phyloP scores from a whole-genome alignment of 2,888 invertebrate genomes.

The Margaritifera margaritifera region DNA sequence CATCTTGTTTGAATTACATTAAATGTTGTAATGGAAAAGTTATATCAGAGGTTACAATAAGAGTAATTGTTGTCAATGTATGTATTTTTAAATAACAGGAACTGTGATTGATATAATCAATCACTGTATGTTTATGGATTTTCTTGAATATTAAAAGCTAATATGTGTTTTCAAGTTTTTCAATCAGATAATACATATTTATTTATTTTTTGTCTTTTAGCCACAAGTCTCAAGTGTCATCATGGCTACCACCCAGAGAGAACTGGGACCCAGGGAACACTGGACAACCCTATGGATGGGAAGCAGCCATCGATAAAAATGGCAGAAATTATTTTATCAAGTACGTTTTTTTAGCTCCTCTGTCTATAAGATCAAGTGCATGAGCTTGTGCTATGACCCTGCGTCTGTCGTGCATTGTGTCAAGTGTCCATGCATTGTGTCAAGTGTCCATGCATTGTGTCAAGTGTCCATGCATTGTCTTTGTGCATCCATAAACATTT shows the following conservation, averaged over 20 bases:
- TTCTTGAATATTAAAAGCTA: neutral
- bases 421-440: too few relatives aligned
- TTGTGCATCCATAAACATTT: too few relatives aligned
- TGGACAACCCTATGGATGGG: conserved; percentile 91
- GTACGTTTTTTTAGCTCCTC: conserved; percentile 76
- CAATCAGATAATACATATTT: conserved; percentile 1
- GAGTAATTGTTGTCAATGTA: too few relatives aligned
- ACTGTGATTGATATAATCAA: too few relatives aligned
- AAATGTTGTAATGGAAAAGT: neutral
- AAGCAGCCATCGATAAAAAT: conserved; percentile 86
- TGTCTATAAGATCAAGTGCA: too few relatives aligned
- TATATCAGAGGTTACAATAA: too few relatives aligned
- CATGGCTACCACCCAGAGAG: conserved; percentile 92
- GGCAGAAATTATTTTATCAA: conserved; percentile 93
- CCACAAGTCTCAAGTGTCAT: conserved; percentile 86
- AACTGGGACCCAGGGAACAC: conserved; percentile 80
- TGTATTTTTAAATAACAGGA: too few relatives aligned
- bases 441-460: too few relatives aligned
- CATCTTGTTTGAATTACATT: neutral
- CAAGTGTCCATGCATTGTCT: too few relatives aligned
- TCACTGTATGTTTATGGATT: too few relatives aligned
- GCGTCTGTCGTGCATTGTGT: too few relatives aligned
- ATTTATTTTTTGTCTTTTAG: conserved; percentile 76
- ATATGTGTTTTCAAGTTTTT: neutral
- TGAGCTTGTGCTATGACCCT: too few relatives aligned